These are phyloP conservation scores for Colistium nudipinnis DNA, from an alignment of 2,113 vertebrate genomes.

Conservation along the genomic window DNA sequence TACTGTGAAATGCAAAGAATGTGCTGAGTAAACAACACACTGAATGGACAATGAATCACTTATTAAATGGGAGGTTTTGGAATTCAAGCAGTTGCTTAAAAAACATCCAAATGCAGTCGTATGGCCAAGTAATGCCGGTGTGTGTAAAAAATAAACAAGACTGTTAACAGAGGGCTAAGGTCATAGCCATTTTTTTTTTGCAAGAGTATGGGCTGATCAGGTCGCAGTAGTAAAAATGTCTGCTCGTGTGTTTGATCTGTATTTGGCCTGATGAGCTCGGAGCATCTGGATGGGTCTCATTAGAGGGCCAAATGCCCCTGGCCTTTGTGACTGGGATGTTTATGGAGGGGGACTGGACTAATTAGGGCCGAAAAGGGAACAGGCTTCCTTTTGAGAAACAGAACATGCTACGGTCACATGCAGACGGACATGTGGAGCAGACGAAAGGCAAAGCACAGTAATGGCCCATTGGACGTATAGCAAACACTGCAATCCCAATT, in stretches of 20 bases:
- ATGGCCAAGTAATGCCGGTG: no score
- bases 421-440: constrained; percentile 21
- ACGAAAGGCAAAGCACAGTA: constrained; percentile 25
- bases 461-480: constrained; percentile 18
- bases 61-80: not conserved
- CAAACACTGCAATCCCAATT: constrained; percentile 25
- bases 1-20: not conserved
- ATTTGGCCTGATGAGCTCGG: constrained; percentile 54
- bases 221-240: constrained; percentile 27
- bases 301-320: constrained; percentile 60
- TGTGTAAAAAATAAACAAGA: constrained; percentile 19
- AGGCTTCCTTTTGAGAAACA: constrained; percentile 40
- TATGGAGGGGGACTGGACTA: constrained; percentile 60
- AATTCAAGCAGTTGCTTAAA: not conserved
- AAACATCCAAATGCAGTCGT: no score
- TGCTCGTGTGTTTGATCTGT: constrained; percentile 46
- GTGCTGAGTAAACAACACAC: no score
- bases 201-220: constrained; percentile 28
- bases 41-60: not conserved
- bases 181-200: constrained; percentile 40
- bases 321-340: constrained; percentile 57
- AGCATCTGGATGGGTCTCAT: constrained; percentile 71
- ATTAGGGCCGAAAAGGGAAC: constrained; percentile 63
- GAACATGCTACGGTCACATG: constrained; percentile 27
- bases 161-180: constrained; percentile 45